Base-by-base conservation (phyloP, 1,140 invertebrate species). In the Akabosia matsudoensis region DNA sequence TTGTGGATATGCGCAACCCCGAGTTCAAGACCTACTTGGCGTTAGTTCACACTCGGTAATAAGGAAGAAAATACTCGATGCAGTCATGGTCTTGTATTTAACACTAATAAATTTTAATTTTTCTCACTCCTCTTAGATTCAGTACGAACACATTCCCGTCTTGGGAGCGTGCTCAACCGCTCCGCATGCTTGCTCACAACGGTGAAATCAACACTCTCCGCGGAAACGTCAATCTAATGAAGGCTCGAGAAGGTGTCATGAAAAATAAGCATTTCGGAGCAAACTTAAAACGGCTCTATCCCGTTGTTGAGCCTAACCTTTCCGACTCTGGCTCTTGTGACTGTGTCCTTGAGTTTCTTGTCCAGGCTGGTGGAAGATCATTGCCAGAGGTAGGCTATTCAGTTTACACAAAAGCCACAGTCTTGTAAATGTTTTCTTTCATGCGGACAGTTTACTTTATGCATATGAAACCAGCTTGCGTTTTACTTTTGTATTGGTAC, bases 111-210 rank as follows among this genome's bases (percentile, higher is more conserved):
- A 30, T 33, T 71, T 75, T 75, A 30, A 7, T 13, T 26, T 16
- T 30, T 13, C 14, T 73, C 45, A 33, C 28, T 45, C 7, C 33
- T 31, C 28, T 73, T 73, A 88, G 93, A 78, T 99, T 99, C 87
- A 98, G 96, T 1, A 99, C 97, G 64, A 99, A 99, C 85, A 99
- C 97, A 24, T 99, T 99, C 83, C 97, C 97, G 4, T 97, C 93
- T 83, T 99, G 97, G 97, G 97, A 98, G 85, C 90, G 97, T 82
- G 97, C 97, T 16, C 97, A 99, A 87, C 97, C 97, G n/a, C 85
- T 0, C 85, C 96, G 95, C 84, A 90, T 96, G 75, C 86, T 99
- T 74, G 97, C 97, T 76, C 97, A 99, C 86, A 99, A 99, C 88
- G 97, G 97, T 70, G 97, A 99, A 88, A 99, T 99, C 83, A 99